phyloP scores from a whole-genome alignment of 2,113 vertebrate species.

The Rhinolophus ferrumequinum region DNA sequence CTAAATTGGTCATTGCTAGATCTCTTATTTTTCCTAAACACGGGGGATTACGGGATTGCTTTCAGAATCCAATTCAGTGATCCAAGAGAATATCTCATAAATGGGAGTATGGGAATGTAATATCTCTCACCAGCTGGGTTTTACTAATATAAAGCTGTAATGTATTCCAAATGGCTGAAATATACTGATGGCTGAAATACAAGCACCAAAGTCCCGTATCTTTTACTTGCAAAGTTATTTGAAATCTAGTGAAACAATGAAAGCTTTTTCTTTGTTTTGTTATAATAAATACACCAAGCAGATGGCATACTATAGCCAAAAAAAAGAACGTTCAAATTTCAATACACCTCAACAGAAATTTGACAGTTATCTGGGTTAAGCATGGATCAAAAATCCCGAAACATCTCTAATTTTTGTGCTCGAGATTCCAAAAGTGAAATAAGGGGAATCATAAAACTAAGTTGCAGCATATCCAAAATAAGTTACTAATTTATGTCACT shows the following conservation, averaged over 20 bases:
- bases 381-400: not conserved
- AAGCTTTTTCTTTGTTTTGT: slow-evolving; percentile 46
- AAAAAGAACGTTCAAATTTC: slow-evolving; percentile 40
- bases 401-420: not conserved
- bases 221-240: not conserved
- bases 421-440: not conserved
- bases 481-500: not conserved
- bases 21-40: slow-evolving; percentile 37
- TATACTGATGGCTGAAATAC: not conserved
- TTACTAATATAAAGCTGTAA: not conserved
- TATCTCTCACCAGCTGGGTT: not conserved
- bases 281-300: not conserved
- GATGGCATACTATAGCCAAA: slow-evolving; percentile 29
- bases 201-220: not conserved
- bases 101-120: fast-evolving
- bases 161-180: slow-evolving; percentile 23
- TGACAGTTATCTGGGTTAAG: slow-evolving; percentile 24
- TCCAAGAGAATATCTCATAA: not conserved
- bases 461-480: not conserved
- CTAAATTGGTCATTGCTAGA: not conserved
- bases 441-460: not conserved
- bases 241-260: slow-evolving; percentile 25
- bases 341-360: slow-evolving; percentile 36
- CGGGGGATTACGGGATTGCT: not conserved
- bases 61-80: slow-evolving; percentile 1